These are phyloP conservation scores for Pristionchus japonicus DNA, from an alignment of 2,888 invertebrate genomes.

Conservation along the genomic window DNA sequence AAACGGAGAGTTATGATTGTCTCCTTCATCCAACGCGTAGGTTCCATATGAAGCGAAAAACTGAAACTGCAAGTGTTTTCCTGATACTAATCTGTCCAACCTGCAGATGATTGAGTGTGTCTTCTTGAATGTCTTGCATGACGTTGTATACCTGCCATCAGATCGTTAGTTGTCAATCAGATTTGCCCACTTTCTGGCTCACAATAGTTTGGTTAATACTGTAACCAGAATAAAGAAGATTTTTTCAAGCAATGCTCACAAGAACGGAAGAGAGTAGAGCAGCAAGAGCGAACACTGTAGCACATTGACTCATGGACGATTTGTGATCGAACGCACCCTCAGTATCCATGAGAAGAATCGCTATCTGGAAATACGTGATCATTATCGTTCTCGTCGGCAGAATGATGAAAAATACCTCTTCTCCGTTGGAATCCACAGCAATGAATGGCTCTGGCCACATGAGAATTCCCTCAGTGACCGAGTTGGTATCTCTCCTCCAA, in stretches of 20 bases:
- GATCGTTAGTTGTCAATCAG: background rate
- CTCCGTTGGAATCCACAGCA: background rate
- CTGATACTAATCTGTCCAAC: too few relatives aligned
- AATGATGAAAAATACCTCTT: too few relatives aligned
- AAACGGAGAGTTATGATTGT: background rate
- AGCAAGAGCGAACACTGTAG: background rate
- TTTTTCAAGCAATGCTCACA: background rate
- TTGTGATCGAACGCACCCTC: conserved; percentile 11
- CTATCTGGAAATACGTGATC: background rate
- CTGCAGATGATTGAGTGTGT: background rate
- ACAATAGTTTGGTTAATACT: too few relatives aligned
- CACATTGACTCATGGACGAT: background rate
- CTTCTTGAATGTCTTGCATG: background rate
- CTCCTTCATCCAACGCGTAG: background rate
- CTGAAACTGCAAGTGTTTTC: background rate
- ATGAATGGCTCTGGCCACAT: conserved; percentile 25
- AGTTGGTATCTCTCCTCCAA: background rate
- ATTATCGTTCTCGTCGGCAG: too few relatives aligned
- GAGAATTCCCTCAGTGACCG: conserved; percentile 15
- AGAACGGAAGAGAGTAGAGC: background rate
- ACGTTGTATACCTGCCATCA: background rate
- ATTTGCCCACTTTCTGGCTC: too few relatives aligned
- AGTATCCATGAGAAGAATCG: background rate
- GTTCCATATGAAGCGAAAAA: background rate
- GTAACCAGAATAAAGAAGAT: background rate